These are phyloP conservation scores for Ahaetulla prasina DNA, from an alignment of 2,113 vertebrate genomes.

Conservation along the genomic window DNA sequence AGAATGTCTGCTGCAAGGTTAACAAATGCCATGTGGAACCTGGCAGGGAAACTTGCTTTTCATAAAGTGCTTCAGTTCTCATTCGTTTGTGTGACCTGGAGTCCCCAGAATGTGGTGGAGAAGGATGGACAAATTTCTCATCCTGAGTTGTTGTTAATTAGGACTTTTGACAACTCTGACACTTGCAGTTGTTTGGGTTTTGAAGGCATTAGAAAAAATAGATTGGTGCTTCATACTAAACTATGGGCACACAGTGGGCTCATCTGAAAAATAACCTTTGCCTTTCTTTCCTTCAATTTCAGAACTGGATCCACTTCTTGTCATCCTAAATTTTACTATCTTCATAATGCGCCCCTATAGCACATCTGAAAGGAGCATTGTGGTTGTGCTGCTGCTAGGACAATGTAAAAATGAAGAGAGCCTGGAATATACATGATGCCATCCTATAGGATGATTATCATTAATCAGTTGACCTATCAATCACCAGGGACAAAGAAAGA, in stretches of 20 bases:
- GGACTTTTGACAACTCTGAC: neutral
- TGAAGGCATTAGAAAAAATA: neutral
- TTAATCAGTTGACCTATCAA: neutral
- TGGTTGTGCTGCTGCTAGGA: neutral
- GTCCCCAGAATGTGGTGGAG: conserved; percentile 13
- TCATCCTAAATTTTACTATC: neutral
- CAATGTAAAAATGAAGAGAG: neutral
- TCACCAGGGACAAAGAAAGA: neutral
- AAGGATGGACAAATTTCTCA: neutral
- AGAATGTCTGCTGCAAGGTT: conserved; percentile 49
- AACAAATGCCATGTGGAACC: conserved; percentile 37
- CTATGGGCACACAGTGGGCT: neutral
- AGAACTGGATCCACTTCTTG: neutral
- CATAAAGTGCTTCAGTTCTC: conserved; percentile 6
- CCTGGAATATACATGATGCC: neutral
- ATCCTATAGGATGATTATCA: neutral
- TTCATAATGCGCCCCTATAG: neutral
- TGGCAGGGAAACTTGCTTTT: conserved; percentile 33
- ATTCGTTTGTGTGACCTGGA: conserved; percentile 37
- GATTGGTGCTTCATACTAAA: neutral
- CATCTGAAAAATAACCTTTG: neutral
- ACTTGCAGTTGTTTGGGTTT: neutral
- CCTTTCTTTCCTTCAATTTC: neutral
- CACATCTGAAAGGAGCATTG: neutral
- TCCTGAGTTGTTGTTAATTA: neutral